Base-by-base conservation (phyloP, 2,113 vertebrate genomes). In the Neodon shergylaensis region DNA sequence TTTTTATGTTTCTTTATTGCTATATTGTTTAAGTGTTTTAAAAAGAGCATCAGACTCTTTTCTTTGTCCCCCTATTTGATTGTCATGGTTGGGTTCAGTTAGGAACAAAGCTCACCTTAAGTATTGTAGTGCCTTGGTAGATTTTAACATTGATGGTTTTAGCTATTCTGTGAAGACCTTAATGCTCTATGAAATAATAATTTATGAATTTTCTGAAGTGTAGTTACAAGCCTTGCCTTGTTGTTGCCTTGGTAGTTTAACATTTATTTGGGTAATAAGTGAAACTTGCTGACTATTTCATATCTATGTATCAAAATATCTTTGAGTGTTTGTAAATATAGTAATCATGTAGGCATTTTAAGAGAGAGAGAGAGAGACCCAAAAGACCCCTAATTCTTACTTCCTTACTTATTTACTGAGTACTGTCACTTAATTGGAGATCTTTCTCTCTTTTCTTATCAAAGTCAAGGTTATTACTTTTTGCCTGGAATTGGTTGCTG, bases 131-230 rank as follows among this genome's bases (percentile, higher is more conserved):
- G 79, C 11, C 52, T 73, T 95, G 86, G 28, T 47, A 76, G 13
- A 36, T 58, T 58, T 89, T 82, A 44, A 85, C 19, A 70, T 68
- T 90, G 92, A 31, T 88, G 21, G 33, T 85, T 85, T 88, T 65
- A 77, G 22, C 70, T 95, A 9, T 81, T 92, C 92, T 42, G 70
- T 49, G 81, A 39, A 96, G 61, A 88, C 47, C 7, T 33, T 52
- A 61, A 58, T 58, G 58, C 5, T 58, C 19, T 58, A 19, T 58
- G 58, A 58, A 17, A 58, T 58, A 58, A 39, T 44, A 82, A 76
- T 86, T 66, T 77, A 22, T 91, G 58, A 91, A 63, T 95, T 96
- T 94, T 91, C 33, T 95, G 19, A 86, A 77, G 36, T 52, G 49
- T n/a, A 97, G 91, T 78, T 96, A 39, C 49, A 49, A 78, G 36